Percentiles rank a stretch among this genome's conserved stretches.
These are phyloP conservation scores for Nothobranchius furzeri DNA, from an alignment of 2,113 vertebrate species.

Conservation along the genomic window DNA sequence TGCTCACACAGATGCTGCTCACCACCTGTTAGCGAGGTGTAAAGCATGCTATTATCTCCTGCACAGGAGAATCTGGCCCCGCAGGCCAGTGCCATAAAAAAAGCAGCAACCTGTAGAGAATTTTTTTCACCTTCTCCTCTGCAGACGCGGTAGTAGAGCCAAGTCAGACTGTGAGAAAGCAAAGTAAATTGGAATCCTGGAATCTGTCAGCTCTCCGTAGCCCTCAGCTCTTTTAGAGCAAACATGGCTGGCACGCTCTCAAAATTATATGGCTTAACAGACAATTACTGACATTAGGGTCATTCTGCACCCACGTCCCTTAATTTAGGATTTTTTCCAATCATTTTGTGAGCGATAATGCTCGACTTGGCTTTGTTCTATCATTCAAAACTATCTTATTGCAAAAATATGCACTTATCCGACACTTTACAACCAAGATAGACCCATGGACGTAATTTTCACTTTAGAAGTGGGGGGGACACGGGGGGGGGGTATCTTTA, in stretches of 20 bases:
- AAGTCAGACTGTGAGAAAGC: conserved; percentile 55
- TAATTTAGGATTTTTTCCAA: conserved; percentile 16
- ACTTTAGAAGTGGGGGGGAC: too few species aligned
- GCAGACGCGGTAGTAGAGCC: conserved; percentile 23
- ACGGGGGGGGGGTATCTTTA: too few species aligned
- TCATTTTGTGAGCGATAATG: conserved; percentile 29
- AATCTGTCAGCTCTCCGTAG: conserved; percentile 49
- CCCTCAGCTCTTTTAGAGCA: conserved; percentile 59
- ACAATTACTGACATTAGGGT: conserved; percentile 70
- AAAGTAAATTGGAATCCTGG: conserved; percentile 48
- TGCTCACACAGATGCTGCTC: conserved; percentile 68
- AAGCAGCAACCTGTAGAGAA: conserved; percentile 52
- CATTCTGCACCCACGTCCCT: conserved; percentile 51
- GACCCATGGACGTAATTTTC: too few species aligned
- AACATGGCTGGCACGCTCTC: conserved; percentile 44
- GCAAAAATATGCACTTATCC: too few species aligned
- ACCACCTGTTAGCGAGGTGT: conserved; percentile 76
- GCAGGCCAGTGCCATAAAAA: conserved; percentile 77
- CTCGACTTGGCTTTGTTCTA: conserved; percentile 26
- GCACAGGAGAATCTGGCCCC: conserved; percentile 76
- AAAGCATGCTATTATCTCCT: conserved; percentile 79
- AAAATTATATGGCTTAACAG: conserved; percentile 63
- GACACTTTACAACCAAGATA: too few species aligned
- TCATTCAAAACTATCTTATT: too few species aligned
- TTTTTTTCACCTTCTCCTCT: conserved; percentile 45